Percentiles rank a stretch among this genome's conserved stretches.
These are phyloP conservation scores for Neosalanx taihuensis DNA, from an alignment of 2,797 vertebrate genomes.

Conservation along the genomic window DNA sequence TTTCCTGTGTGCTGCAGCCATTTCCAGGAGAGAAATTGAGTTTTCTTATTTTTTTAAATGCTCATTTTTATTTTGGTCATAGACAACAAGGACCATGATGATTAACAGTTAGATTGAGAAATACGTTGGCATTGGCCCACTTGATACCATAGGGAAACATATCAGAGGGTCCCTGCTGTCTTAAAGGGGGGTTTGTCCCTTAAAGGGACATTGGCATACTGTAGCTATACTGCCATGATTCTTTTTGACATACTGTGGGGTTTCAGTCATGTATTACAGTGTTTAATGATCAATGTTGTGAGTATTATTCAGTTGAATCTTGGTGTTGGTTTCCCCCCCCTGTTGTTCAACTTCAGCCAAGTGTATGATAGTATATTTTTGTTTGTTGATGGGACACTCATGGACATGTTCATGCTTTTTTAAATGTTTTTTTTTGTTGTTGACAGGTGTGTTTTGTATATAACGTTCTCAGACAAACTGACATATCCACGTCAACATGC, in stretches of 20 bases:
- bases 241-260: background rate
- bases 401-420: background rate
- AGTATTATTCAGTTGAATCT: background rate
- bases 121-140: too few species aligned
- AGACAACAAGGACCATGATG: background rate
- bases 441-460: background rate
- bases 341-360: background rate
- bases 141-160: background rate
- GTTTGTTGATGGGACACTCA: background rate
- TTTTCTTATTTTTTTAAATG: conserved; percentile 25
- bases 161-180: background rate
- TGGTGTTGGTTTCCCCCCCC: background rate
- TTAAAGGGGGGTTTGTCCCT: background rate
- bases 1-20: conserved; percentile 53
- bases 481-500: conserved; percentile 4
- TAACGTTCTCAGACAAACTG: background rate
- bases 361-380: conserved; percentile 3
- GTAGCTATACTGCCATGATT: conserved; percentile 1
- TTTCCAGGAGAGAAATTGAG: conserved; percentile 31
- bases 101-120: too few species aligned
- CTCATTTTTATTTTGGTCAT: conserved; percentile 1
- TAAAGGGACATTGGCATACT: background rate
- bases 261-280: background rate
- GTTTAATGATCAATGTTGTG: background rate
- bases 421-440: background rate